Percentiles rank a stretch among this genome's conserved stretches.
These are phyloP conservation scores for Eupristina koningsbergeri DNA, from an alignment of 1,140 invertebrate genomes.

Conservation along the genomic window DNA sequence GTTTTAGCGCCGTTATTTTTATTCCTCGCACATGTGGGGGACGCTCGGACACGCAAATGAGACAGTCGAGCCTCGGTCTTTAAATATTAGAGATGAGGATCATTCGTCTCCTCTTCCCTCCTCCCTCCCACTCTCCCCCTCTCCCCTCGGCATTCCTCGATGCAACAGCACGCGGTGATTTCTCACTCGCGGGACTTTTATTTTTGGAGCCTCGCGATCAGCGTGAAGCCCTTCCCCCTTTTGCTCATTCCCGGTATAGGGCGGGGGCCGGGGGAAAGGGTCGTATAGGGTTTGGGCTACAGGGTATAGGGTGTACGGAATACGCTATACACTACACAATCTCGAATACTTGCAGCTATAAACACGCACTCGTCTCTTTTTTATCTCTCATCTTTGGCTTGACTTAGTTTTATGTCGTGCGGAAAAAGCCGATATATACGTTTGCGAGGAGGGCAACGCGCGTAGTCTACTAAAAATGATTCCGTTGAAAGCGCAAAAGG, in stretches of 20 bases:
- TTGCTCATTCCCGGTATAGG: slow-evolving; percentile 29
- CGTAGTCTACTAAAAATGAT: not conserved
- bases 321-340: too few species aligned
- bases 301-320: too few species aligned
- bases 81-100: slow-evolving; percentile 32
- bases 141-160: too few species aligned
- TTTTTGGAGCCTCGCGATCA: slow-evolving; percentile 11
- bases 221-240: slow-evolving; percentile 11
- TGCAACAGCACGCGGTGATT: slow-evolving; percentile 13
- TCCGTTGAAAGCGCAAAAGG: slow-evolving; percentile 23
- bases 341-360: slow-evolving; percentile 41
- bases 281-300: too few species aligned
- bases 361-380: slow-evolving; percentile 50
- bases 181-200: slow-evolving; percentile 21
- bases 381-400: slow-evolving; percentile 51
- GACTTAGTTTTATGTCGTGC: slow-evolving; percentile 48
- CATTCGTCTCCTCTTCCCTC: not conserved
- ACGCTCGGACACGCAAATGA: not conserved
- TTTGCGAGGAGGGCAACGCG: not conserved
- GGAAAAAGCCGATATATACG: slow-evolving; percentile 44
- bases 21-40: slow-evolving; percentile 40
- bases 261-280: too few species aligned
- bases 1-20: slow-evolving; percentile 42
- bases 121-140: not conserved
- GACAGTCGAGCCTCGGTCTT: slow-evolving; percentile 20